These are phyloP conservation scores for Ranitomeya imitator DNA, from an alignment of 2,113 vertebrate species.

Conservation along the genomic window DNA sequence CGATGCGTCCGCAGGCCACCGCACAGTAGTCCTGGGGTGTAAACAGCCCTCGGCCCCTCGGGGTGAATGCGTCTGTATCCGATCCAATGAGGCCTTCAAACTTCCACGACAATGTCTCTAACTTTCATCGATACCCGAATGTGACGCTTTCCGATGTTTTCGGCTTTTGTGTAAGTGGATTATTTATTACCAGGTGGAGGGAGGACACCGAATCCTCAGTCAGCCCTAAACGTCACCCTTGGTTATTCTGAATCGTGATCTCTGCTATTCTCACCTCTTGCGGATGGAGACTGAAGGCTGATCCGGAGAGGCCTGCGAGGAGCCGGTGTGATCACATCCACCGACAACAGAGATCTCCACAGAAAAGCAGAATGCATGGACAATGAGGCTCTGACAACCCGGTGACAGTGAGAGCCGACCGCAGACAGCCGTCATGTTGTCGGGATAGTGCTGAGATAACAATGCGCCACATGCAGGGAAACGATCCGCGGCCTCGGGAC, in stretches of 20 bases:
- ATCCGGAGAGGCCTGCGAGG: constrained; percentile 51
- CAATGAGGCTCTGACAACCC: constrained; percentile 39
- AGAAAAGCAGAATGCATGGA: neutral
- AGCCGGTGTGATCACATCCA: neutral
- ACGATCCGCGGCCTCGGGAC: neutral
- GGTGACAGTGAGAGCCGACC: neutral
- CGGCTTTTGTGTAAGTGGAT: neutral
- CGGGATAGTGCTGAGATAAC: neutral
- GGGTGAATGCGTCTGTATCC: too few species aligned
- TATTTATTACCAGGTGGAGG: constrained; percentile 15
- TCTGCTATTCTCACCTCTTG: constrained; percentile 28
- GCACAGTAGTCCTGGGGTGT: too few species aligned
- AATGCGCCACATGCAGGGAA: neutral
- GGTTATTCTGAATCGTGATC: constrained; percentile 17
- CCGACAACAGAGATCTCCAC: constrained; percentile 42
- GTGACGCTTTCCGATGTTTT: neutral
- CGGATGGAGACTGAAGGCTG: constrained; percentile 51
- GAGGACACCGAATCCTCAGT: neutral
- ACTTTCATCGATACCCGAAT: neutral
- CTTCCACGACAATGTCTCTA: neutral
- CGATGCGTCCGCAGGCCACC: too few species aligned
- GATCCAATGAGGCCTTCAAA: neutral
- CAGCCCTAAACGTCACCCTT: constrained; percentile 32
- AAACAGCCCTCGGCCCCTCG: too few species aligned
- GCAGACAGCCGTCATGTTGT: neutral